phyloP scores from a whole-genome alignment of 2,113 vertebrate species.

The Propithecus coquereli region DNA sequence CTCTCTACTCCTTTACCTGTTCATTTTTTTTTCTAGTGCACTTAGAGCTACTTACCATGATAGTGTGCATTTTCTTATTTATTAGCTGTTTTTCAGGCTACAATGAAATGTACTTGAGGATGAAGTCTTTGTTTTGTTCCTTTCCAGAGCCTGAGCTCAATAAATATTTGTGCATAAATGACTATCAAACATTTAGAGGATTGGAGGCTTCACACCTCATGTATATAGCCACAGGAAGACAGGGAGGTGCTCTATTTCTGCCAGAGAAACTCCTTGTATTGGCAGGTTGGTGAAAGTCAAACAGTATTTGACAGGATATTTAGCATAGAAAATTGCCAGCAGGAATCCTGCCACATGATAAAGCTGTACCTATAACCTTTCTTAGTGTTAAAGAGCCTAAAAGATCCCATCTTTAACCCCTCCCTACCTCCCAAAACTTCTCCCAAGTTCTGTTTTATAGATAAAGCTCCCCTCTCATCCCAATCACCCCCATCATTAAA shows the following conservation, averaged over 20 bases:
- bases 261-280: background rate
- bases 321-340: background rate
- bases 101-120: slow-evolving; percentile 21
- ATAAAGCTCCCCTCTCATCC: background rate
- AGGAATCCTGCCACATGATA: background rate
- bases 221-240: background rate
- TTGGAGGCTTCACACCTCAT: background rate
- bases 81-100: background rate
- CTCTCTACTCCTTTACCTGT: background rate
- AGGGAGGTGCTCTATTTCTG: background rate
- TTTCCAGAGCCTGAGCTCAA: background rate
- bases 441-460: background rate
- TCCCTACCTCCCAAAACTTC: background rate
- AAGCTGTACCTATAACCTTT: background rate
- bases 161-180: background rate
- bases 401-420: background rate
- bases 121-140: background rate
- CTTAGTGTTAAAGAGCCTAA: background rate
- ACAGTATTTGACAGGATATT: background rate
- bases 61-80: background rate
- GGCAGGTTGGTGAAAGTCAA: background rate
- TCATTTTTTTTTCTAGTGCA: background rate
- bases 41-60: background rate
- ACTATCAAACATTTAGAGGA: background rate
- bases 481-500: background rate